Base-by-base conservation (phyloP, 2,888 invertebrate genomes). In the Lycocerus yunnanus region DNA sequence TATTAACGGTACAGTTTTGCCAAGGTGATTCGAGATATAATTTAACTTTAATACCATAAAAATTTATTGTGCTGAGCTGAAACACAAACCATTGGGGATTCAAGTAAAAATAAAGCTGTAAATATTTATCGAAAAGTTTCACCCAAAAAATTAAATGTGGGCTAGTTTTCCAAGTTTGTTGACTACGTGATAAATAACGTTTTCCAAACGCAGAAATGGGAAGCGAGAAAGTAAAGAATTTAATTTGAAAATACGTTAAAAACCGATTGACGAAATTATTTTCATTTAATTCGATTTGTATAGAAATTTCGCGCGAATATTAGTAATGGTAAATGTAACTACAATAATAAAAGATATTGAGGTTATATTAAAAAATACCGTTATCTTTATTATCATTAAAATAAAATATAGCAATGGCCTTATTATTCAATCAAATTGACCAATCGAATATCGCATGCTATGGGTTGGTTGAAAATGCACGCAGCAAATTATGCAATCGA, bases 351-450 rank as follows among this genome's bases (percentile, higher is more conserved):
- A 63, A 63, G 61, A 16, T 18, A 63, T 63, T 63, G 61, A 63
- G 61, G 61, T 63, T 63, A 63, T 20, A 63, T 63, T 18, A 63
- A 63, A n/a, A 63, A 63, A 18, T 18, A 63, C 61, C 61, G 61
- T 63, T 63, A 63, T n/a, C 6, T 63, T 18, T 20, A 18, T 63
- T 15, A 60, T 60, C 60, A 16, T 16, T 63, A 18, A n/a, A n/a
- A 63, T 63, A 63, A 18, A 61, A 61, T 61, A 15, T 18, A 63
- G n/a, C 8, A 63, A 63, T 63, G 61, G 61, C 61, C 61, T 63
- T 63, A 63, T 63, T 63, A 18, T 43, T 43, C 43, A 43, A 13
- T 43, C n/a, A 43, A 43, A 43, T 43, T 43, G n/a, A 43, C 43
- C 43, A 43, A 43, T 43, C 13, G n/a, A 43, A 43, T 43, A 43